Evolutionary conservation across 2,113 vertebrate genomes (phyloP).

Genomic region (Otocyon megalotis): DNA sequence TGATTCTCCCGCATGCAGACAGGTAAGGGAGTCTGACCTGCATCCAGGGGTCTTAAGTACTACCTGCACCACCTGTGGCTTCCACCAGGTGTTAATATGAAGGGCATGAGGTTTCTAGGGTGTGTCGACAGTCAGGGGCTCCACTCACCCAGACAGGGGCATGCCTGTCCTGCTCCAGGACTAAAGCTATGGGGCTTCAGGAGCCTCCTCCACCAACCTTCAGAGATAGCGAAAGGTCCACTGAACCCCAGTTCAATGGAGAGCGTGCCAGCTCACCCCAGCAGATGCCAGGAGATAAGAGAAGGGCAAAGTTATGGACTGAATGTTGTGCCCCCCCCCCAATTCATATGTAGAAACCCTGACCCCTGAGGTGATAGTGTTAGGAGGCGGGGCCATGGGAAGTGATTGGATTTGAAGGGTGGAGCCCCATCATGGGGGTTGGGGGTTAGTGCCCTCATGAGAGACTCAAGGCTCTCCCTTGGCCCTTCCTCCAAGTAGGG

Average conservation of each 20-base stretch:
- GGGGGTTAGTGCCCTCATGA: not conserved
- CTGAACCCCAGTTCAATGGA: not conserved
- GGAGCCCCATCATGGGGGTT: rapidly evolving
- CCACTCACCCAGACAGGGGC: not conserved
- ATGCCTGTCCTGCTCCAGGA: too few species aligned
- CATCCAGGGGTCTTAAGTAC: too few species aligned
- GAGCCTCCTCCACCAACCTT: rapidly evolving
- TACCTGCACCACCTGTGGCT: rapidly evolving
- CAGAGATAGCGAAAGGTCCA: not conserved
- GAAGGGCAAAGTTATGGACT: too few species aligned
- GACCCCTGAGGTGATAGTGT: not conserved
- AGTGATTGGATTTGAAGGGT: too few species aligned
- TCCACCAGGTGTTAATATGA: rapidly evolving
- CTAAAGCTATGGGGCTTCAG: not conserved
- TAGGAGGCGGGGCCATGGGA: not conserved
- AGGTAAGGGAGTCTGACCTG: not conserved
- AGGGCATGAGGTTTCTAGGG: not conserved
- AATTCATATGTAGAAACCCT: not conserved
- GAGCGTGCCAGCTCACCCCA: too few species aligned
- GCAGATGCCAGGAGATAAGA: not conserved
- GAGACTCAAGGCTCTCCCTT: not conserved
- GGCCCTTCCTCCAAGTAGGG: not conserved
- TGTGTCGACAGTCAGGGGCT: not conserved
- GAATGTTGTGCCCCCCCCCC: not conserved
- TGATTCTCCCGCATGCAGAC: not conserved